Conservation (phyloP, 2,888 invertebrate genomes). For the Ptychoptera albimana region DNA sequence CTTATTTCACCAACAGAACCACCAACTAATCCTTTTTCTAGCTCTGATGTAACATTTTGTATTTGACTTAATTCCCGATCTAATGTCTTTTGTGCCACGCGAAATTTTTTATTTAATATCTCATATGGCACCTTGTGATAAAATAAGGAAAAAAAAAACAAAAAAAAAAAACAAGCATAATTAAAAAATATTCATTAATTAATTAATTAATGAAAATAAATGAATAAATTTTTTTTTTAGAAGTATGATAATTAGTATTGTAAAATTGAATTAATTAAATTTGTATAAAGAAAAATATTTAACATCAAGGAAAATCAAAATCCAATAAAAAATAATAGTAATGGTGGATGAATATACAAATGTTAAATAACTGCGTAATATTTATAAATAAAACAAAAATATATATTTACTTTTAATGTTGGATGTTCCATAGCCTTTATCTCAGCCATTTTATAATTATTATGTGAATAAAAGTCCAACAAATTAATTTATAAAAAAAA, state of each 20-base stretch:
- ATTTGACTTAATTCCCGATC: slow-evolving; percentile 88
- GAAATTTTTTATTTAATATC: slow-evolving; percentile 91
- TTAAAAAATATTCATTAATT: slow-evolving; percentile 2
- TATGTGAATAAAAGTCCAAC: too few relatives aligned
- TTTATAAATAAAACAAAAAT: neutral
- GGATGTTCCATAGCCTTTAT: slow-evolving; percentile 90
- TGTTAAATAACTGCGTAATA: too few relatives aligned
- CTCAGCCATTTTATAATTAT: slow-evolving; percentile 56
- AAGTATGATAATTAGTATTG: too few relatives aligned
- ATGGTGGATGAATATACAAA: neutral
- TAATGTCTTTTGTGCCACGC: slow-evolving; percentile 83
- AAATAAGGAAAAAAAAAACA: slow-evolving; percentile 2
- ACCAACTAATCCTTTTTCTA: slow-evolving; percentile 54
- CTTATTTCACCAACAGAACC: slow-evolving; percentile 52
- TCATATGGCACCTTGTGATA: slow-evolving; percentile 80
- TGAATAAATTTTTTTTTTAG: too few relatives aligned
- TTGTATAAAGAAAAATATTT: too few relatives aligned
- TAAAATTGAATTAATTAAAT: too few relatives aligned
- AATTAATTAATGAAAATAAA: too few relatives aligned
- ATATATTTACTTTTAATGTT: slow-evolving; percentile 62
- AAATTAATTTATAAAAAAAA: too few relatives aligned
- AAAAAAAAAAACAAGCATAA: slow-evolving; percentile 6
- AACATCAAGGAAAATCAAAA: neutral
- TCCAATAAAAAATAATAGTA: neutral
- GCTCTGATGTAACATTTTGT: slow-evolving; percentile 56